Evolutionary conservation across 2,797 vertebrate genomes (phyloP).

Genomic region (Threskiornis aethiopicus): DNA sequence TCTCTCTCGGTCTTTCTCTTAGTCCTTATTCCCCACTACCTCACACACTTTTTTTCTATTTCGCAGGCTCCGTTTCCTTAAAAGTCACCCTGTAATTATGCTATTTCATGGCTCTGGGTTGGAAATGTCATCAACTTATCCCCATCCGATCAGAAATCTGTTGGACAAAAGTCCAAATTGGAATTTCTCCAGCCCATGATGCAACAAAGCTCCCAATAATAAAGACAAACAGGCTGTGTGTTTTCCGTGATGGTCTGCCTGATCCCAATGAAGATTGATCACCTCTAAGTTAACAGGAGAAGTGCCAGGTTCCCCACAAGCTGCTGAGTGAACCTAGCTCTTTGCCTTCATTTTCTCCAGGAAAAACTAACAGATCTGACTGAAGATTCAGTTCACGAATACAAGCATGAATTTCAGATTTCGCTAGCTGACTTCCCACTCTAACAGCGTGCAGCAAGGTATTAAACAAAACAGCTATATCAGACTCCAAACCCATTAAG

Average conservation of each 20-base stretch:
- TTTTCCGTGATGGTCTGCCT: constrained; percentile 73
- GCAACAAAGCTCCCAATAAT: constrained; percentile 73
- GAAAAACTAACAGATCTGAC: constrained; percentile 34
- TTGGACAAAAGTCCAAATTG: constrained; percentile 42
- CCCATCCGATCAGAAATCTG: not conserved
- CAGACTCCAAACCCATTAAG: constrained; percentile 45
- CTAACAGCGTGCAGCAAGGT: not conserved
- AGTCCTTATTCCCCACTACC: not conserved
- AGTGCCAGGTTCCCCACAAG: constrained; percentile 50
- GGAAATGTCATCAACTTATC: constrained; percentile 9
- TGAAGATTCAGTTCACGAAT: constrained; percentile 49
- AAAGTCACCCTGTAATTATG: not conserved
- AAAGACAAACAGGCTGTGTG: constrained; percentile 75
- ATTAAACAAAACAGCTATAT: constrained; percentile 52
- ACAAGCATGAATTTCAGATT: constrained; percentile 52
- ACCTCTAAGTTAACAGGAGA: constrained; percentile 63
- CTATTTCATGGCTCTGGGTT: not conserved
- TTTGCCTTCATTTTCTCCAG: constrained; percentile 52
- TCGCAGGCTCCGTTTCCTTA: not conserved
- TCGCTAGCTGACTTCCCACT: constrained; percentile 35
- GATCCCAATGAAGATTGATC: constrained; percentile 74
- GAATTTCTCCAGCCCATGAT: constrained; percentile 68
- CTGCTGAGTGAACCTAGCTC: constrained; percentile 16
- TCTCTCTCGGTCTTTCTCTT: not conserved
- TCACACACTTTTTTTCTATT: not conserved